Conservation (phyloP, 2,113 vertebrate species). For the Rhinolophus ferrumequinum region DNA sequence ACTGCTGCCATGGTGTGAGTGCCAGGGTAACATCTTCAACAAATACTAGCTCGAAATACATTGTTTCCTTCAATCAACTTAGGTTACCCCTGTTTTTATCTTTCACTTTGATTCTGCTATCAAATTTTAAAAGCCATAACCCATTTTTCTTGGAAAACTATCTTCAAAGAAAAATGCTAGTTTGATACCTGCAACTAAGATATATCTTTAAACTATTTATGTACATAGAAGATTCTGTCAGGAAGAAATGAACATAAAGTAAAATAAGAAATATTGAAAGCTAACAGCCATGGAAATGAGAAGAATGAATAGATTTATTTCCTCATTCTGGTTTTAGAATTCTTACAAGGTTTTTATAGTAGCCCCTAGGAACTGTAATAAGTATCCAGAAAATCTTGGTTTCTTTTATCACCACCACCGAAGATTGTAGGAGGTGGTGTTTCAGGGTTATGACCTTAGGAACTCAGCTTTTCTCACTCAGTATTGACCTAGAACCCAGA, state of each 20-base stretch:
- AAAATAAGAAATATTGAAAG: constrained; percentile 21
- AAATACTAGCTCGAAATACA: neutral
- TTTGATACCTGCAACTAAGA: neutral
- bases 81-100: neutral
- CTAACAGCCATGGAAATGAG: neutral
- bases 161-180: constrained; percentile 11
- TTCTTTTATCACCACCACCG: neutral
- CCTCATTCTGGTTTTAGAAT: neutral
- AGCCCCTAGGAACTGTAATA: neutral
- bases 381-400: neutral
- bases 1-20: neutral
- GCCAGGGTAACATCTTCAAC: neutral
- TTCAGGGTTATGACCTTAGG: neutral
- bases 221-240: neutral
- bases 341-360: neutral
- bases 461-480: neutral
- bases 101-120: constrained; percentile 14
- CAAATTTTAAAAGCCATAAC: constrained; percentile 39
- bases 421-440: neutral
- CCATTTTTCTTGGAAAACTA: constrained; percentile 6
- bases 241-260: neutral
- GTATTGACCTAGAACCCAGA: neutral
- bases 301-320: neutral
- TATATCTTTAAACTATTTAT: constrained; percentile 47
- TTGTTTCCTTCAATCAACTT: neutral